Evolutionary conservation across 2,888 invertebrate species (phyloP).

Genomic region (Tridacna crocea): DNA sequence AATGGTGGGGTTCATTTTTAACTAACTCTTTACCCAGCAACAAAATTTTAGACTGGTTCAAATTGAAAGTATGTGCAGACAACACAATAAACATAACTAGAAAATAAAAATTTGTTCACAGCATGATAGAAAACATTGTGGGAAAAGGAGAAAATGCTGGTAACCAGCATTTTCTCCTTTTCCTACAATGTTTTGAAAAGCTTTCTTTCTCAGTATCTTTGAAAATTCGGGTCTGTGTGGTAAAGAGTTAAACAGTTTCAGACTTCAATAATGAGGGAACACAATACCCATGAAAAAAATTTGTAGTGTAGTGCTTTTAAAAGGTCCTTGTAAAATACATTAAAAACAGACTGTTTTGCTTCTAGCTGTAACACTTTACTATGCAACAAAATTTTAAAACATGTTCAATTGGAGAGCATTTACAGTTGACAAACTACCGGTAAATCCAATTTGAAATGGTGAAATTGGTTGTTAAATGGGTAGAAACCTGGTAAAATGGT

Average conservation of each 20-base stretch:
- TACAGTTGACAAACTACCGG: background rate
- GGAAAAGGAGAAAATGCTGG: background rate
- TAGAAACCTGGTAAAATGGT: background rate
- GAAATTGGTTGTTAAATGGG: background rate
- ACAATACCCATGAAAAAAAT: too few species aligned
- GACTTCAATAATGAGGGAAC: too few species aligned
- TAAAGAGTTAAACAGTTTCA: background rate
- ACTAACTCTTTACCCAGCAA: background rate
- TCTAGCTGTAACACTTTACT: background rate
- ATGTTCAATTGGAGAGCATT: background rate
- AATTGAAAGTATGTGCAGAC: background rate
- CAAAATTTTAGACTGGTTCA: slow-evolving; percentile 4
- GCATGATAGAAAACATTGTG: background rate
- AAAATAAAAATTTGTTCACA: too few species aligned
- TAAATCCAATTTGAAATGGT: too few species aligned
- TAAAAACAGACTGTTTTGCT: too few species aligned
- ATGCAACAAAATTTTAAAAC: background rate
- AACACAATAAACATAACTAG: too few species aligned
- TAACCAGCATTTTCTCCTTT: background rate
- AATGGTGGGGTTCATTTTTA: background rate
- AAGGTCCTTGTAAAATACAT: too few species aligned
- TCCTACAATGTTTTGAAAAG: background rate
- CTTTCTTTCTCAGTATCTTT: background rate
- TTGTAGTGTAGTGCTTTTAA: too few species aligned
- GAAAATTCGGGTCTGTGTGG: background rate